Percentiles rank a stretch among this genome's conserved stretches.
phyloP scores from a whole-genome alignment of 2,888 invertebrate genomes.

The Phyto melanocephala region DNA sequence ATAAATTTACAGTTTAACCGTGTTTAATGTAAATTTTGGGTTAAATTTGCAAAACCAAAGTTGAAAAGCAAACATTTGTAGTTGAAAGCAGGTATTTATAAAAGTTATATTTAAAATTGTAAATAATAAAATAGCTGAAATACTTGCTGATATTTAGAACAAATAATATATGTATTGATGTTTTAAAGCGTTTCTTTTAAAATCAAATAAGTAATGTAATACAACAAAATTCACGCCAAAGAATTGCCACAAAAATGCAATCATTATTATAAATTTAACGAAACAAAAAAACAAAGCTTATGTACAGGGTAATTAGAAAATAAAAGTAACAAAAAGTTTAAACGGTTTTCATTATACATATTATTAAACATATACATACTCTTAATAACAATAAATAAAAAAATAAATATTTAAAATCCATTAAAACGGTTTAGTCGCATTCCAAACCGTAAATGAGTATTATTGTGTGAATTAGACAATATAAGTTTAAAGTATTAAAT shows the following conservation, averaged over 20 bases:
- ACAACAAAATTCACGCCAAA: conserved; percentile 56
- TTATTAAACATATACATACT: conserved; percentile 4
- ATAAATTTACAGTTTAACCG: conserved; percentile 57
- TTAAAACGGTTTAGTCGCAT: conserved; percentile 18
- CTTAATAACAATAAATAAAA: background rate
- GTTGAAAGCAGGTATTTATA: conserved; percentile 73
- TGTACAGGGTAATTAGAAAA: conserved; percentile 58
- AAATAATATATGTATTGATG: conserved; percentile 62
- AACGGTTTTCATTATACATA: conserved; percentile 54
- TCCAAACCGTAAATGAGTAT: conserved; percentile 67
- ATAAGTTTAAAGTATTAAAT: conserved; percentile 67
- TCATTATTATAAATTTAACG: conserved; percentile 50
- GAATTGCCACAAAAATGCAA: conserved; percentile 65
- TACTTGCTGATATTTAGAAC: conserved; percentile 72
- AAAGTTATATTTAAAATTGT: conserved; percentile 70
- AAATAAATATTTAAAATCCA: background rate
- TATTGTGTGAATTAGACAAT: conserved; percentile 79
- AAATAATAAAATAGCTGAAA: conserved; percentile 74
- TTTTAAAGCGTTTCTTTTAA: conserved; percentile 68
- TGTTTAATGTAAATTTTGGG: conserved; percentile 59
- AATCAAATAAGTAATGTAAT: conserved; percentile 56
- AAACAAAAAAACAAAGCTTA: conserved; percentile 46
- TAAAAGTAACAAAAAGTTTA: conserved; percentile 35
- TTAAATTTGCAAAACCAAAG: conserved; percentile 66
- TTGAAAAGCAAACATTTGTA: conserved; percentile 76